Evolutionary conservation across 2,113 vertebrate species (phyloP).

Genomic region (Silurus glanis): DNA sequence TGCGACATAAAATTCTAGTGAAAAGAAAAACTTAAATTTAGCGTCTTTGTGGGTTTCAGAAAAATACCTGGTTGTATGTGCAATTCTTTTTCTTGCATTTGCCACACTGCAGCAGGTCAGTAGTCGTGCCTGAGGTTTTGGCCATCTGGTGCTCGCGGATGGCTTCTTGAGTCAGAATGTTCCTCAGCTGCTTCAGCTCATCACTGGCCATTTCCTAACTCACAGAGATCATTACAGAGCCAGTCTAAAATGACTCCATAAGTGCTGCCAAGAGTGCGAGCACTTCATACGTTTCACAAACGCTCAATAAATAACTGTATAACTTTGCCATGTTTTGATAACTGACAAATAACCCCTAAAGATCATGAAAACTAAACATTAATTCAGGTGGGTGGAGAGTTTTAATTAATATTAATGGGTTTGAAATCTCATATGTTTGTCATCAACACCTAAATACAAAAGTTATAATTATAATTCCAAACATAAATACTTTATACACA

Average conservation of each 20-base stretch:
- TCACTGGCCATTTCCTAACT: slow-evolving; percentile 96
- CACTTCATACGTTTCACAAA: neutral
- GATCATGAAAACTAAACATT: neutral
- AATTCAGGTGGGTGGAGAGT: neutral
- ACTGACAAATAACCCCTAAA: neutral
- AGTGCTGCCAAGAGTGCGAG: neutral
- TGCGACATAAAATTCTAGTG: neutral
- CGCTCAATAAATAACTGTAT: neutral
- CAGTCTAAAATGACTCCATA: neutral
- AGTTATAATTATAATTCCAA: neutral
- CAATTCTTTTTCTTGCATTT: slow-evolving; percentile 98
- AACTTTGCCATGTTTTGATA: neutral
- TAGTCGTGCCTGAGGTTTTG: slow-evolving; percentile 90
- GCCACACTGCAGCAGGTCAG: slow-evolving; percentile 90
- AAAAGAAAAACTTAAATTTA: neutral
- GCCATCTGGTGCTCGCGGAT: slow-evolving; percentile 99
- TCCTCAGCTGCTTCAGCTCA: slow-evolving; percentile 89
- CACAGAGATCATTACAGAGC: slow-evolving; percentile 1
- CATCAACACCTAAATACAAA: neutral
- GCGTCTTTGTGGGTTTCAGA: neutral
- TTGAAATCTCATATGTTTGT: neutral
- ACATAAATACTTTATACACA: slow-evolving; percentile 53
- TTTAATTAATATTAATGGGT: neutral
- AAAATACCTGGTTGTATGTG: slow-evolving; percentile 78
- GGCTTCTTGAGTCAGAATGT: slow-evolving; percentile 91